Conservation (phyloP, 2,888 invertebrate species). For the Pemphredon lugubris region DNA sequence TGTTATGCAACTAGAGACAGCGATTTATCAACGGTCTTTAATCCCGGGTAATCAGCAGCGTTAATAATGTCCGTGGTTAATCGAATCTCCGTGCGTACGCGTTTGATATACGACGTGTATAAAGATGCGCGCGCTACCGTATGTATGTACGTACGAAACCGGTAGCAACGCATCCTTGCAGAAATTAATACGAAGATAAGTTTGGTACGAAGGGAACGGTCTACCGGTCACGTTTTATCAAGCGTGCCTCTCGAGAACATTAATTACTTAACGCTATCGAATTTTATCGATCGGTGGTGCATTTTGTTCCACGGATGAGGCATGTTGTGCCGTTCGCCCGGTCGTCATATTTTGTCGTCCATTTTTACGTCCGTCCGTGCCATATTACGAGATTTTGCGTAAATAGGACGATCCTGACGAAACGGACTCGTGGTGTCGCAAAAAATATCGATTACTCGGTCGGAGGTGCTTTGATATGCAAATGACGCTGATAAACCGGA, state of each 20-base stretch:
- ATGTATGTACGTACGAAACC: neutral
- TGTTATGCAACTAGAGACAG: neutral
- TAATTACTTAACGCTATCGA: neutral
- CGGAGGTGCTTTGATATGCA: too few relatives aligned
- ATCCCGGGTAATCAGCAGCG: neutral
- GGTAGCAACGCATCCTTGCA: neutral
- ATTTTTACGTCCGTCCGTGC: too few relatives aligned
- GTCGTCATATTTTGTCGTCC: too few relatives aligned
- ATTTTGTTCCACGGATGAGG: neutral
- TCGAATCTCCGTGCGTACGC: neutral
- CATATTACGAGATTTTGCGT: too few relatives aligned
- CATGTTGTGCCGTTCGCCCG: too few relatives aligned
- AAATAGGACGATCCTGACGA: too few relatives aligned
- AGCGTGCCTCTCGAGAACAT: neutral
- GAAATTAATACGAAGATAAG: constrained; percentile 1
- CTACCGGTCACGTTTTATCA: too few relatives aligned
- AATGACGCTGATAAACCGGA: too few relatives aligned
- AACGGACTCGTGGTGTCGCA: too few relatives aligned
- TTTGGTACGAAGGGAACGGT: neutral
- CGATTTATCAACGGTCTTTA: neutral
- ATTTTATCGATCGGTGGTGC: neutral
- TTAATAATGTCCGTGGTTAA: neutral
- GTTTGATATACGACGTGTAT: neutral
- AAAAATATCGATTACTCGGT: too few relatives aligned
- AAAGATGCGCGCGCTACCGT: neutral